Percentiles rank a stretch among this genome's conserved stretches.
phyloP scores from a whole-genome alignment of 2,888 invertebrate genomes.

The Clivina fossor region DNA sequence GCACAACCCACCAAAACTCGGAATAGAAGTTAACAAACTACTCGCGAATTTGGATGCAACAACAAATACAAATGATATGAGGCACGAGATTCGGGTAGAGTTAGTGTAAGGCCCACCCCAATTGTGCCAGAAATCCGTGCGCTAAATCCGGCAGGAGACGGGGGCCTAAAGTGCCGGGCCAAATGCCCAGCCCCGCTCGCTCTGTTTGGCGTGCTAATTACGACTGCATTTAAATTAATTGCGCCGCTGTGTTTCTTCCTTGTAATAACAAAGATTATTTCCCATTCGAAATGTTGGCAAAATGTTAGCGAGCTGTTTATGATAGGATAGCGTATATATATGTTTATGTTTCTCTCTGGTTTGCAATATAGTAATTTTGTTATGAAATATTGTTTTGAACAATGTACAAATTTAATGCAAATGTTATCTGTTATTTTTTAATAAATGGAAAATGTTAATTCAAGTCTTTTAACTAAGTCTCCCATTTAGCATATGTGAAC shows the following conservation, averaged over 20 bases:
- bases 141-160: not conserved
- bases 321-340: too few species aligned
- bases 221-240: slow-evolving; percentile 22
- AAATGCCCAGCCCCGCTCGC: too few species aligned
- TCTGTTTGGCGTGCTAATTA: slow-evolving; percentile 21
- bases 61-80: slow-evolving; percentile 11
- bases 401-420: too few species aligned
- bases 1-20: too few species aligned
- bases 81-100: too few species aligned
- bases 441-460: too few species aligned
- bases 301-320: slow-evolving; percentile 9
- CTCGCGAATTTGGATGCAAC: slow-evolving; percentile 14
- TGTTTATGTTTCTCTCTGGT: too few species aligned
- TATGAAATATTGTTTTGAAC: too few species aligned
- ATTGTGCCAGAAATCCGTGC: slow-evolving; percentile 14
- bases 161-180: not conserved
- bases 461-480: too few species aligned
- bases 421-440: too few species aligned
- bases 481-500: too few species aligned
- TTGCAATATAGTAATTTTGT: too few species aligned
- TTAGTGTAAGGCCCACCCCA: slow-evolving; percentile 5
- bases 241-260: slow-evolving; percentile 21
- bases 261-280: slow-evolving; percentile 24
- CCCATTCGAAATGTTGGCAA: slow-evolving; percentile 12
- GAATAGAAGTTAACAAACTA: slow-evolving; percentile 17